Conservation (phyloP, 2,797 vertebrate species). For the Balearica regulorum region DNA sequence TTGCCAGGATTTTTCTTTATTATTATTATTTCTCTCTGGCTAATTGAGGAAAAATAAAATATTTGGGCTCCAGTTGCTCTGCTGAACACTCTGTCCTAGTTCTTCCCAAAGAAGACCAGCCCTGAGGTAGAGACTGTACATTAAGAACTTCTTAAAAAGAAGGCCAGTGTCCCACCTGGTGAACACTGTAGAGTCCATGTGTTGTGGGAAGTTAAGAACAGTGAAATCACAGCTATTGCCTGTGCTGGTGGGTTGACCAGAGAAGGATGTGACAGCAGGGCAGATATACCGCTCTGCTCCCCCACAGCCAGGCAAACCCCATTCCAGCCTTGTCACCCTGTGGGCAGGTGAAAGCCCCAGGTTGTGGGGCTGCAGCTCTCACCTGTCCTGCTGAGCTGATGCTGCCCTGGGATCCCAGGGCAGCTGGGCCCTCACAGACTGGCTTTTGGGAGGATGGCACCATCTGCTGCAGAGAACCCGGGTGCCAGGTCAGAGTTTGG, state of each 20-base stretch:
- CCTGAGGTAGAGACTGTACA: background rate
- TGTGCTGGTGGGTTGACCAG: background rate
- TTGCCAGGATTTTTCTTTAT: background rate
- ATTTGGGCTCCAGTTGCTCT: background rate
- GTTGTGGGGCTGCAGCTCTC: background rate
- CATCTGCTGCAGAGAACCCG: background rate
- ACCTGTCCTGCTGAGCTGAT: background rate
- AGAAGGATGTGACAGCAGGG: background rate
- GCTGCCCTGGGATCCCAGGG: background rate
- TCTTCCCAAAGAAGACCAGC: background rate
- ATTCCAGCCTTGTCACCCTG: background rate
- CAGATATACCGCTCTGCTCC: fast-evolving
- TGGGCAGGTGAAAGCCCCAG: fast-evolving
- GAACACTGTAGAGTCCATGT: background rate
- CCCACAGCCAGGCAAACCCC: background rate
- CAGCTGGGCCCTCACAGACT: background rate
- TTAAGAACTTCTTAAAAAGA: background rate
- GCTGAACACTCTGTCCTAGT: background rate
- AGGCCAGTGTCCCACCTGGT: no score
- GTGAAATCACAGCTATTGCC: background rate
- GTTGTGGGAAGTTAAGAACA: fast-evolving
- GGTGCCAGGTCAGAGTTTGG: background rate
- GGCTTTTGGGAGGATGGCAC: background rate
- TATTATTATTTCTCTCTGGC: background rate
- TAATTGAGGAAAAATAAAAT: background rate